A percentile compares a stretch with the other conserved stretches of the same genome.
Evolutionary conservation across 1,140 invertebrate genomes (phyloP).

Genomic region (Campoletis sonorensis): DNA sequence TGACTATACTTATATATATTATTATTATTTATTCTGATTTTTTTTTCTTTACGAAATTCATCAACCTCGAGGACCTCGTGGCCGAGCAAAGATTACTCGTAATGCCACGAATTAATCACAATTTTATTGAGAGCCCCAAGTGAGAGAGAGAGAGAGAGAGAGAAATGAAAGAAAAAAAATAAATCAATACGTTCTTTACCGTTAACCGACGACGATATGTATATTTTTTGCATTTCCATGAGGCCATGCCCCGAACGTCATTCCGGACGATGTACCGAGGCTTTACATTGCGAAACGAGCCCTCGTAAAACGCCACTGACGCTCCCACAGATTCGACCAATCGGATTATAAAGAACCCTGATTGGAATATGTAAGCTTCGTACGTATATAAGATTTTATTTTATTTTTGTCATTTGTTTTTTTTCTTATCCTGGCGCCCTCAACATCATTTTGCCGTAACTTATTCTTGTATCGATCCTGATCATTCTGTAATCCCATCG

Average conservation of each 20-base stretch:
- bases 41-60: neutral
- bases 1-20: neutral
- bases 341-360: slow-evolving; percentile 36
- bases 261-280: slow-evolving; percentile 3
- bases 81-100: neutral
- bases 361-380: slow-evolving; percentile 24
- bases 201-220: neutral
- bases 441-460: slow-evolving; percentile 24
- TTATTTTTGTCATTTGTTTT: slow-evolving; percentile 1
- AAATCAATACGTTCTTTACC: slow-evolving; percentile 12
- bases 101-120: slow-evolving; percentile 35
- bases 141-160: too few relatives aligned
- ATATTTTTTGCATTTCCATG: slow-evolving; percentile 14
- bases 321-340: slow-evolving; percentile 31
- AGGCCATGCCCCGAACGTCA: neutral
- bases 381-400: neutral
- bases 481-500: slow-evolving; percentile 40
- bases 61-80: neutral
- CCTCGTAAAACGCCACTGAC: slow-evolving; percentile 29
- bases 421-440: slow-evolving; percentile 17
- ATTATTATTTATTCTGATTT: neutral
- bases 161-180: slow-evolving; percentile 14
- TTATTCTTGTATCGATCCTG: slow-evolving; percentile 41
- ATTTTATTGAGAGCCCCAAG: slow-evolving; percentile 11
- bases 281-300: neutral